Base-by-base conservation (phyloP, 2,113 vertebrate genomes). In the Bucco capensis region DNA sequence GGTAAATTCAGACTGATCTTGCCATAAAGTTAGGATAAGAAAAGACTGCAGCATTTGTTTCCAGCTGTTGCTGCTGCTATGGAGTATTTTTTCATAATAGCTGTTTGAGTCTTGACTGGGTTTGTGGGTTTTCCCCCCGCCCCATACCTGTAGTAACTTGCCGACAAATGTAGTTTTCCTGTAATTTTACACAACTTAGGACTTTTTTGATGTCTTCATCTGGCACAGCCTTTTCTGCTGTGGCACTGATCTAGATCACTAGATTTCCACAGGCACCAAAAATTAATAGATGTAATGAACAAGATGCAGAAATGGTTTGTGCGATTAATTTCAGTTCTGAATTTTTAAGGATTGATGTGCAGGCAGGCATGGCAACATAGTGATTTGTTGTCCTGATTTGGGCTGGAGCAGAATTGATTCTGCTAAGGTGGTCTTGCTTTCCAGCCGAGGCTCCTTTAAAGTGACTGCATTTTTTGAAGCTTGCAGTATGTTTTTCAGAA, bases 1-100 rank as follows among this genome's bases (percentile, higher is more conserved):
- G 98, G 99, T 99, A 83, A 86, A 98, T 95, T 25, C 33, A 35
- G 10, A 8, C 21, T 76, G 46, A 37, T 54, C 60, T 62, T 75
- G 3, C 5, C 14, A 12, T 65, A 21, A 54, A 64, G 21, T 65
- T 49, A 33, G 31, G 30, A 86, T 38, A 42, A 54, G 49, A 69
- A 66, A 18, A 81, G 27, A 50, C 23, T 62, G 6, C 6, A 9
- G 14, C n/a, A 7, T 50, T 69, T 82, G 27, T 74, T 86, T 92
- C 62, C 49, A 70, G 15, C 14, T 80, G 5, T 71, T 81, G 37
- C 33, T 74, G 19, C 27, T 83, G 19, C 33, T 66, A 2, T n/a
- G 3, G 58, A 33, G 8, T 31, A 18, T 27, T 70, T 77, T 83
- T 70, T 84, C 30, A 11, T 38, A 67, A 28, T n/a, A 17, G 47